Evolutionary conservation across 1,140 invertebrate genomes (phyloP).

Genomic region (Drosophila triauraria): DNA sequence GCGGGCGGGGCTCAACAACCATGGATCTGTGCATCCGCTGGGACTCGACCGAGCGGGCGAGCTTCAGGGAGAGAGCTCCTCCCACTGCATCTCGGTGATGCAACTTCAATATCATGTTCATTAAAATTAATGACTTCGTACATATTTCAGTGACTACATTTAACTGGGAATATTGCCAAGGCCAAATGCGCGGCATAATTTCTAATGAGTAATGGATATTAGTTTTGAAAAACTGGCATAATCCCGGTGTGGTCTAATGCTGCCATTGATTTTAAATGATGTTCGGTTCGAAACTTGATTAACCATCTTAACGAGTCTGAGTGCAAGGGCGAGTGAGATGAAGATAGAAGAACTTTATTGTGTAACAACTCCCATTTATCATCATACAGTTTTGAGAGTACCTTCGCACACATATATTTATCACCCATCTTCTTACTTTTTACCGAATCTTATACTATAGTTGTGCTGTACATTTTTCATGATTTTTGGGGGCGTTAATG

Average conservation of each 20-base stretch:
- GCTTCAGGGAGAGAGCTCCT: slow-evolving; percentile 2
- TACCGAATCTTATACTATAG: too few relatives aligned
- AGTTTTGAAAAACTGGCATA: slow-evolving; percentile 3
- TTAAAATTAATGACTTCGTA: slow-evolving; percentile 74
- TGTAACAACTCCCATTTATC: too few relatives aligned
- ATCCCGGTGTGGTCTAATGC: not conserved
- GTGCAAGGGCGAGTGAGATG: too few relatives aligned
- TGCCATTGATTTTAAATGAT: not conserved
- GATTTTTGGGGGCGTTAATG: too few relatives aligned
- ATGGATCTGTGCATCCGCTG: slow-evolving; percentile 18
- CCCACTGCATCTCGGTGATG: slow-evolving; percentile 37
- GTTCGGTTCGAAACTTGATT: too few relatives aligned
- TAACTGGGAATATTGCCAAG: not conserved
- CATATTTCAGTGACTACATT: slow-evolving; percentile 19
- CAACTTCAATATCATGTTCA: slow-evolving; percentile 68
- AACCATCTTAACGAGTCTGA: too few relatives aligned
- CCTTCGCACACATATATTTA: too few relatives aligned
- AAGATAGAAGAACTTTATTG: too few relatives aligned
- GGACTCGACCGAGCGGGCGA: slow-evolving; percentile 4
- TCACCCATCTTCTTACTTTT: too few relatives aligned
- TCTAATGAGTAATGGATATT: slow-evolving; percentile 62
- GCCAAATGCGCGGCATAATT: slow-evolving; percentile 1
- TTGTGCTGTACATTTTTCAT: too few relatives aligned
- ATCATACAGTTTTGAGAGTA: too few relatives aligned
- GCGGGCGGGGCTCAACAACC: slow-evolving; percentile 3